These are phyloP conservation scores for Ennomos erosarius DNA, from an alignment of 2,888 invertebrate genomes.

Conservation along the genomic window DNA sequence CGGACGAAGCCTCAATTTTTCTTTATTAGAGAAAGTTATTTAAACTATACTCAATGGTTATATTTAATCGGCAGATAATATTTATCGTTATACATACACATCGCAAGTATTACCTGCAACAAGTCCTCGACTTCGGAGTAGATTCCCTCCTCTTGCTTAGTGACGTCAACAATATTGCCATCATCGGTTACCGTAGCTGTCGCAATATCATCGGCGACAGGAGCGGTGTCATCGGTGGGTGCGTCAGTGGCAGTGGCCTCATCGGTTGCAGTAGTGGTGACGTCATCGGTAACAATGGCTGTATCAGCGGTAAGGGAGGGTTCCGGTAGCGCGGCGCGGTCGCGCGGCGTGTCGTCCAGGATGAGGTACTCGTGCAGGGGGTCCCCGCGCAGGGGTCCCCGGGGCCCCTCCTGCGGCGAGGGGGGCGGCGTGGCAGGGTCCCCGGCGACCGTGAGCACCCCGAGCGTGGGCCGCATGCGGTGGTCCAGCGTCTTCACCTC, in stretches of 20 bases:
- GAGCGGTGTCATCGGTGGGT: slow-evolving; percentile 15
- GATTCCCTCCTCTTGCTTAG: slow-evolving; percentile 61
- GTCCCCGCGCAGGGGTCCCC: slow-evolving; percentile 41
- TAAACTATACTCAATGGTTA: no score
- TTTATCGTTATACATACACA: no score
- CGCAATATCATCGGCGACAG: no score
- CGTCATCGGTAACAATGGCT: slow-evolving; percentile 10
- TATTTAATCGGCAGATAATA: no score
- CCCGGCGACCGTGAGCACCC: slow-evolving; percentile 58
- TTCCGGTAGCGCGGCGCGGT: slow-evolving; percentile 66
- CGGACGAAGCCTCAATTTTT: no score
- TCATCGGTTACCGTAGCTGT: no score
- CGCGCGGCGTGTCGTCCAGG: slow-evolving; percentile 64
- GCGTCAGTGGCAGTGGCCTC: slow-evolving; percentile 5
- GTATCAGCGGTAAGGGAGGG: slow-evolving; percentile 57
- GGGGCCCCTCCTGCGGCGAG: slow-evolving; percentile 24
- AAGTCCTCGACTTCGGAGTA: slow-evolving; percentile 73
- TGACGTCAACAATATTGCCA: no score
- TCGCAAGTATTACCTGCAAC: slow-evolving; percentile 62
- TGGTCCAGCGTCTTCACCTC: slow-evolving; percentile 70
- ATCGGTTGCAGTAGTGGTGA: neutral
- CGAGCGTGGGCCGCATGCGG: slow-evolving; percentile 70
- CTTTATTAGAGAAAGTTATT: no score
- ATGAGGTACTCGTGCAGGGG: slow-evolving; percentile 64
- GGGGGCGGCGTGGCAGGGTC: slow-evolving; percentile 34